Conservation (phyloP, 2,113 vertebrate species). For the Oreochromis niloticus region DNA sequence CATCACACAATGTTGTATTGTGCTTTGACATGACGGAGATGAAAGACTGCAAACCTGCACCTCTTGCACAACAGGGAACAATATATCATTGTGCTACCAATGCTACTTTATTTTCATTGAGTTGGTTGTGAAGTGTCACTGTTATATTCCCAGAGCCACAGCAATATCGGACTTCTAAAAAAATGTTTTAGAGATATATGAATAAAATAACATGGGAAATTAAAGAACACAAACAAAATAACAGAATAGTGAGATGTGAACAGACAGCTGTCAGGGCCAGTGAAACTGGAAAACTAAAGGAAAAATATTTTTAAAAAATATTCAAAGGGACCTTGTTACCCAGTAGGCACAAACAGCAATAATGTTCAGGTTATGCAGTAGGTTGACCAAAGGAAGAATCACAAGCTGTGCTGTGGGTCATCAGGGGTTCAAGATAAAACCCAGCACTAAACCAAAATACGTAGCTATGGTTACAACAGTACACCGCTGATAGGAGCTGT, state of each 20-base stretch:
- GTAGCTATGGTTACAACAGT: constrained; percentile 16
- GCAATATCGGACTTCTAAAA: neutral
- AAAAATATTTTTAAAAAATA: neutral
- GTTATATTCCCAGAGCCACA: neutral
- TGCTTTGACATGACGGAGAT: neutral
- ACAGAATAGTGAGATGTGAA: neutral
- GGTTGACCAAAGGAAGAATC: neutral
- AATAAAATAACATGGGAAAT: neutral
- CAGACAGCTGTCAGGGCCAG: neutral
- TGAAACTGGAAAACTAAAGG: neutral
- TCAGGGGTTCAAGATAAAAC: constrained; percentile 29
- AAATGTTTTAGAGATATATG: neutral
- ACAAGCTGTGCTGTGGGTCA: constrained; percentile 22
- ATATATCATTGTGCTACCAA: neutral
- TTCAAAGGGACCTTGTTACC: neutral
- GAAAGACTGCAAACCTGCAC: neutral
- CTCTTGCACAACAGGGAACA: neutral
- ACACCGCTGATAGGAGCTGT: neutral
- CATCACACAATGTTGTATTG: neutral
- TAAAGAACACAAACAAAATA: neutral
- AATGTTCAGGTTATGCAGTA: neutral
- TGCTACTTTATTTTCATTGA: neutral
- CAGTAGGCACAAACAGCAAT: neutral
- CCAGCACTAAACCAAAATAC: neutral
- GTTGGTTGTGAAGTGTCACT: neutral